Evolutionary conservation across 2,888 invertebrate species (phyloP), one percentile per base, ranked within the genome.

Genomic region (Perizoma affinitatum): DNA sequence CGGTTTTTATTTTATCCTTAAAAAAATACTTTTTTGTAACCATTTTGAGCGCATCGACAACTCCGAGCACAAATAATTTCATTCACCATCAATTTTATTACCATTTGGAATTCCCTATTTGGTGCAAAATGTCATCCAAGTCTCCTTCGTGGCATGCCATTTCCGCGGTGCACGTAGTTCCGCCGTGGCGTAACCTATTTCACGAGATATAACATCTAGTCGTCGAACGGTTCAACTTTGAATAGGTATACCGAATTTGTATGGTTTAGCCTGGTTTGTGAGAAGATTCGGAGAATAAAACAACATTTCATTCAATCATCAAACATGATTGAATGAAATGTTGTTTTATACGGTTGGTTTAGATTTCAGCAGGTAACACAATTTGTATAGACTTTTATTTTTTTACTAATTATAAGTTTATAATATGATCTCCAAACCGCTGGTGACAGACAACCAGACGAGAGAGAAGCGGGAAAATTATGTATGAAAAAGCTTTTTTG

Each of bases 141-240:
- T 57, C 65, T 64, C 65, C 69, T 69, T 70, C 69, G 65, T 69
- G 68, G 72, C 73, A 72, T 73, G 65, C 75, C 72, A 75, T 77
- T 78, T 76, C 73, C 76, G 69, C 42, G 69, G 70, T 67, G 67
- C 70, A 68, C 53, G 64, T 59, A 63, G 52, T 53, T 46, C 62
- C 67, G 49, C 62, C 67, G 66, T 61, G 65, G 59, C 54, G 53
- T 60, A 71, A 75, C 68, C 59, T 56, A 62, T 58, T 67, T 67
- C 54, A 58, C 22, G 22, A 22, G 22, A 22, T 22, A 22, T 22
- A 22, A 54, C 38, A 50, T 52, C 43, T 45, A 34, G 10, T 22
- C 10, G 49, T 43, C 10, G 49, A 58, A 45, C 43, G 58, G 35
- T 55, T 36, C 35, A 8, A 54, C 46, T 48, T 57, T 54, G 53